Evolutionary conservation across 2,113 vertebrate genomes (phyloP).

Genomic region (Dromaius novaehollandiae): DNA sequence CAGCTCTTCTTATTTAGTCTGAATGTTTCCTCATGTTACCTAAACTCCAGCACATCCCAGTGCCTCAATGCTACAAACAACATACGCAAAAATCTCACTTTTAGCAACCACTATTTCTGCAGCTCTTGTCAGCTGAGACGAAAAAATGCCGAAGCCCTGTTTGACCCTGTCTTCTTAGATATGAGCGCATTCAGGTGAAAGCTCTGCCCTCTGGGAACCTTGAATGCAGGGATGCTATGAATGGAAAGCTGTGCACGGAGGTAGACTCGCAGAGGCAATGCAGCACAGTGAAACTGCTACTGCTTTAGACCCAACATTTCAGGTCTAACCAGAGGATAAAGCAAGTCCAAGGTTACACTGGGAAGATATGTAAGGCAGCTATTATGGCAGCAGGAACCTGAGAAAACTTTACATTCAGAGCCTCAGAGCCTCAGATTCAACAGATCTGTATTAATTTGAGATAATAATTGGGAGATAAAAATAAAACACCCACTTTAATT

Average conservation of each 20-base stretch:
- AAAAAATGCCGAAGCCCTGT: neutral
- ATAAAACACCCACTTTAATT: neutral
- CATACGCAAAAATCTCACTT: neutral
- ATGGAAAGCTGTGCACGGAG: neutral
- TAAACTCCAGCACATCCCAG: neutral
- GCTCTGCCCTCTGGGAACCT: neutral
- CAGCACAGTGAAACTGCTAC: neutral
- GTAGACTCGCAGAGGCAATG: neutral
- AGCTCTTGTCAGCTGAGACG: neutral
- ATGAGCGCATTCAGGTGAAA: neutral
- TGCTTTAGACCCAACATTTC: neutral
- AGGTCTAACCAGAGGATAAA: neutral
- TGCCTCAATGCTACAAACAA: neutral
- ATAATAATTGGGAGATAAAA: neutral
- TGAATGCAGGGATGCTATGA: neutral
- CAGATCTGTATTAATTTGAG: neutral
- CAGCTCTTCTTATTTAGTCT: neutral
- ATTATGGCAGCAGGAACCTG: neutral
- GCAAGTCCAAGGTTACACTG: neutral
- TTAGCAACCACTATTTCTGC: no score
- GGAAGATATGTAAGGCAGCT: neutral
- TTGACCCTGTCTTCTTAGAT: neutral
- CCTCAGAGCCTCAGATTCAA: neutral
- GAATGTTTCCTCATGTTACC: neutral
- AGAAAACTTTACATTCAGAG: neutral